These are phyloP conservation scores for Allacma fusca DNA, from an alignment of 2,888 invertebrate species.

Conservation along the genomic window DNA sequence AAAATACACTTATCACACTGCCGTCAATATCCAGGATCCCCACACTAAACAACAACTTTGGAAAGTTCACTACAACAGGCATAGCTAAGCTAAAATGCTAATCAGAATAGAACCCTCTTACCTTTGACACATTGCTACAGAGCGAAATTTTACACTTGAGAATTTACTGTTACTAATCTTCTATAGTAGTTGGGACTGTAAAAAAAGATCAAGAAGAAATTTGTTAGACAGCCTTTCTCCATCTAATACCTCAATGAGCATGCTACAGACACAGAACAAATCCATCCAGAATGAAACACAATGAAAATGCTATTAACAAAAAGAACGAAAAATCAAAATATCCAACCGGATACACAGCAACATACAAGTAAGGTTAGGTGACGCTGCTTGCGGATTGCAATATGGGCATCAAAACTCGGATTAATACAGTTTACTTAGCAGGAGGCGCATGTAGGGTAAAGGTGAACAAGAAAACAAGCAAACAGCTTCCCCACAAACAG, in stretches of 20 bases:
- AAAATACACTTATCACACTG: too few relatives aligned
- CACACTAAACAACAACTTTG: too few relatives aligned
- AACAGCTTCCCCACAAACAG: neutral
- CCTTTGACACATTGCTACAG: slow-evolving; percentile 40
- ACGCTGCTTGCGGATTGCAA: too few relatives aligned
- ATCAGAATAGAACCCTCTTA: slow-evolving; percentile 29
- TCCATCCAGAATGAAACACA: too few relatives aligned
- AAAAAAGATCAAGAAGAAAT: slow-evolving; percentile 14
- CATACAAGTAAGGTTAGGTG: too few relatives aligned
- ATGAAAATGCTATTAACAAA: neutral
- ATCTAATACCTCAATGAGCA: neutral
- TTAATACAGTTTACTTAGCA: neutral
- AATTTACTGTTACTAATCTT: slow-evolving; percentile 61
- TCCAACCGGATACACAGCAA: neutral
- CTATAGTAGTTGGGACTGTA: slow-evolving; percentile 61
- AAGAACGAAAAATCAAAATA: neutral
- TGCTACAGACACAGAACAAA: neutral
- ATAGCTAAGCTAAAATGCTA: slow-evolving; percentile 20
- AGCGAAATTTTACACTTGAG: slow-evolving; percentile 56
- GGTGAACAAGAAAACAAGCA: neutral
- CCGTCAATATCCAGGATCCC: too few relatives aligned
- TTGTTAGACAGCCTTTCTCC: slow-evolving; percentile 3
- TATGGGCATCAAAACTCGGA: too few relatives aligned
- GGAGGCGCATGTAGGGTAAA: slow-evolving; percentile 9
- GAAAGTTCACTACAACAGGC: too few relatives aligned